Evolutionary conservation across 1,140 invertebrate genomes (phyloP), one percentile per base, ranked within the genome.

Genomic region (Papilio xuthus): DNA sequence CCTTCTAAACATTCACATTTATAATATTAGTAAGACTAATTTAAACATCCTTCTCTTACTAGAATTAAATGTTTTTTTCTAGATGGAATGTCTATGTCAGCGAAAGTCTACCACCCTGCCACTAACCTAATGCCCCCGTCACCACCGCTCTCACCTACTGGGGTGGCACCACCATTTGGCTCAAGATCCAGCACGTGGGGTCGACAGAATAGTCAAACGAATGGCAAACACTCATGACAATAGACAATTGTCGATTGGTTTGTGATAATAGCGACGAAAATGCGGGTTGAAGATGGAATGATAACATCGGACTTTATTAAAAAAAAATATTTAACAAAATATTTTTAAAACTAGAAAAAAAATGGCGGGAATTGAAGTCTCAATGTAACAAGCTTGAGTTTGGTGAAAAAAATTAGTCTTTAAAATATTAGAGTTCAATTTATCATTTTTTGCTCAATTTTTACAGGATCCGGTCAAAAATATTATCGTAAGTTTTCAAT

Each of bases 31-130:
- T n/a, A n/a, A n/a, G n/a, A n/a, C n/a, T n/a, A n/a, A n/a, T n/a
- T n/a, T n/a, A n/a, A n/a, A n/a, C n/a, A n/a, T n/a, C n/a, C n/a
- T n/a, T n/a, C n/a, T n/a, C n/a, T n/a, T n/a, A n/a, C n/a, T n/a
- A n/a, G n/a, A n/a, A 37, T 37, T 37, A 37, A 37, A 37, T 37
- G 2, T 71, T 15, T 71, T 26, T 73, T 90, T 90, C 20, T 86
- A 93, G 91, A 87, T 83, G 90, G 84, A n/a, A 86, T 86, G 81
- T 74, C 83, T 15, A 86, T 92, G 84, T 88, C 89, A n/a, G 92
- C 92, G 1, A 88, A 83, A 78, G 88, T 92, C 10, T 93, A 92
- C 83, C 91, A 92, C 20, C 91, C 88, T 12, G 92, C 92, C 0
- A 92, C 92, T 0, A 93, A 93, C 50, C 83, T 93, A 23, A 79